Percentiles rank a stretch among this genome's conserved stretches.
phyloP scores from a whole-genome alignment of 2,797 vertebrate species.

The Botia kubotai region DNA sequence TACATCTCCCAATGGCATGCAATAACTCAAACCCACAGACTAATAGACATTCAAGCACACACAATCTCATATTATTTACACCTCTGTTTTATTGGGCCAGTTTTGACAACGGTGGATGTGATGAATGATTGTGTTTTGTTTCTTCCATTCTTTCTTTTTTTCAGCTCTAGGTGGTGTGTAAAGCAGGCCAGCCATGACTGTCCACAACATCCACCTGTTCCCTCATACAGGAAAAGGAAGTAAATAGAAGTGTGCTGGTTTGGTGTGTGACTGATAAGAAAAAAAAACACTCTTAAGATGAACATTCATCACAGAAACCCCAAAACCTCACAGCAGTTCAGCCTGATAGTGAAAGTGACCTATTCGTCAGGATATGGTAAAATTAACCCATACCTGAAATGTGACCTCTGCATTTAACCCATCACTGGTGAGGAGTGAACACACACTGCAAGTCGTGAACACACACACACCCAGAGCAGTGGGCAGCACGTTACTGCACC shows the following conservation, averaged over 20 bases:
- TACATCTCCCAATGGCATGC: conserved; percentile 55
- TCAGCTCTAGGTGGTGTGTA: conserved; percentile 56
- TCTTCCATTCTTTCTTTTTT: conserved; percentile 50
- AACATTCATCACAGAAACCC: conserved; percentile 30
- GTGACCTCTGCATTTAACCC: no score
- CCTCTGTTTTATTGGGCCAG: conserved; percentile 74
- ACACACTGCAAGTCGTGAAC: no score
- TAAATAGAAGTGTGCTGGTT: conserved; percentile 13
- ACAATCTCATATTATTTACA: conserved; percentile 72
- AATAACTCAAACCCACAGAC: conserved; percentile 43
- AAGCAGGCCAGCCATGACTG: conserved; percentile 64
- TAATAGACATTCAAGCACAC: conserved; percentile 33
- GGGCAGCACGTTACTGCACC: no score
- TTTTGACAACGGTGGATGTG: conserved; percentile 70
- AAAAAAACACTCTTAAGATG: conserved; percentile 41
- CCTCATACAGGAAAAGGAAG: conserved; percentile 24
- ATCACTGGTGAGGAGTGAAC: no score
- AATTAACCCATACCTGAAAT: no score
- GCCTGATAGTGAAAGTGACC: conserved; percentile 43
- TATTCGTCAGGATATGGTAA: no score
- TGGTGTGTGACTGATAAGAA: conserved; percentile 42
- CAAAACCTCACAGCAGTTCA: conserved; percentile 30
- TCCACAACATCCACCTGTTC: conserved; percentile 25
- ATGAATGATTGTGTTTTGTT: conserved; percentile 67
- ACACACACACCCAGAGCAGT: no score